Conservation (phyloP, 2,888 invertebrate species). For the Caenorhabditis sp. region DNA sequence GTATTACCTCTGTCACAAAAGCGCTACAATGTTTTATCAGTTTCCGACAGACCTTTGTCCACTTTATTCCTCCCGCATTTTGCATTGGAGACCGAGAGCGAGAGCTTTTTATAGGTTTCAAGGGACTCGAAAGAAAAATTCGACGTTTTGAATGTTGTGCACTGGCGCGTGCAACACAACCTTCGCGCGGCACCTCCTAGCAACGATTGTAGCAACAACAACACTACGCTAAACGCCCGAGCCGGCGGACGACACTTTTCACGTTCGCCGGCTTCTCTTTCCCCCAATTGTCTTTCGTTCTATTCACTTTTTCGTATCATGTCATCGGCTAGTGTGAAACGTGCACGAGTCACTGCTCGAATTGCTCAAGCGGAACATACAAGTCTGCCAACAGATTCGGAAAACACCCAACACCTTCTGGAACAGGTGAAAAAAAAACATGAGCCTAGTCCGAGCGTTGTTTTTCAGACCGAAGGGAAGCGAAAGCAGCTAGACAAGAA, state of each 20-base stretch:
- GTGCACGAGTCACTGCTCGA: conserved; percentile 52
- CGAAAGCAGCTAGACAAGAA: conserved; percentile 54
- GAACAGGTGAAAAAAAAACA: conserved; percentile 32
- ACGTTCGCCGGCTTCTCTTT: conserved; percentile 41
- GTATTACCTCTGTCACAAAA: conserved; percentile 30
- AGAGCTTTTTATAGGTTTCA: background rate
- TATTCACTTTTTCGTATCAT: conserved; percentile 4
- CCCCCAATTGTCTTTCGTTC: conserved; percentile 8
- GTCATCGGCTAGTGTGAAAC: conserved; percentile 46
- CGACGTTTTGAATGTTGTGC: conserved; percentile 5
- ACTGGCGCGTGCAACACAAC: conserved; percentile 33
- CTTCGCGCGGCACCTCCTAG: conserved; percentile 25
- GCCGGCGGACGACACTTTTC: conserved; percentile 49
- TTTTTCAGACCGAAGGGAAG: conserved; percentile 54
- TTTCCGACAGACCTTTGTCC: conserved; percentile 47
- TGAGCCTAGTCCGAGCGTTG: background rate
- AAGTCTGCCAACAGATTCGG: conserved; percentile 51
- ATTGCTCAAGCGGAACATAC: conserved; percentile 50
- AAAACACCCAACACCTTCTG: conserved; percentile 43
- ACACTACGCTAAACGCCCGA: conserved; percentile 26
- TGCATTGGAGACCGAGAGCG: background rate
- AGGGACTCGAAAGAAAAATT: background rate
- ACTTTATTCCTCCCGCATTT: background rate
- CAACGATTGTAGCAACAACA: conserved; percentile 29
- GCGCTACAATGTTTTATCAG: conserved; percentile 27